A percentile compares a stretch with the other conserved stretches of the same genome.
phyloP scores from a whole-genome alignment of 2,888 invertebrate species.

The Temnothorax rugatulus region DNA sequence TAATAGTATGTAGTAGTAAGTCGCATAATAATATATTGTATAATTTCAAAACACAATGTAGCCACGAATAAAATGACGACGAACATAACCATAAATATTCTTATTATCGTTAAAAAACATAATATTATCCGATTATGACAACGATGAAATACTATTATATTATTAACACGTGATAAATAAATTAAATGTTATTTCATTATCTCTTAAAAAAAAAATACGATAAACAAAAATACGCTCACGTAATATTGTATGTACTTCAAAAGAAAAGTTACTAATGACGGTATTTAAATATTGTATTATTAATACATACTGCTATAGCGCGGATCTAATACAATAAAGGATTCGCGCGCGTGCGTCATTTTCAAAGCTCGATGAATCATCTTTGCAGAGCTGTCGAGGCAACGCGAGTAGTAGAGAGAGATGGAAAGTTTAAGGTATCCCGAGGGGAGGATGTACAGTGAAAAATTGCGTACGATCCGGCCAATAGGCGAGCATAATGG shows the following conservation, averaged over 20 bases:
- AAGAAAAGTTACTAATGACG: neutral
- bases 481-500: slow-evolving; percentile 70
- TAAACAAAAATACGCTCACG: neutral
- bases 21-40: neutral
- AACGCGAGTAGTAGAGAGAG: neutral
- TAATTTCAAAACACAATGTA: slow-evolving; percentile 9
- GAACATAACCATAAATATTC: neutral
- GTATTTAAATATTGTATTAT: slow-evolving; percentile 6
- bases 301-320: neutral
- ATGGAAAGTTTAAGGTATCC: slow-evolving; percentile 41
- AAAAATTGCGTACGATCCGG: slow-evolving; percentile 69
- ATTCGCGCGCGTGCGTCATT: slow-evolving; percentile 10
- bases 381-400: slow-evolving; percentile 4
- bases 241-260: neutral
- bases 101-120: neutral
- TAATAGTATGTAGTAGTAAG: neutral
- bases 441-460: slow-evolving; percentile 48
- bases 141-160: neutral
- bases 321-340: slow-evolving; percentile 8
- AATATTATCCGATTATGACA: neutral
- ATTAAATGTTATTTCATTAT: neutral
- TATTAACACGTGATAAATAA: neutral
- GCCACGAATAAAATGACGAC: neutral
- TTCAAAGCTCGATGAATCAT: slow-evolving; percentile 16
- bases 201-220: neutral